Conservation (phyloP, 1,140 invertebrate species). For the Brachionus paranguensis region DNA sequence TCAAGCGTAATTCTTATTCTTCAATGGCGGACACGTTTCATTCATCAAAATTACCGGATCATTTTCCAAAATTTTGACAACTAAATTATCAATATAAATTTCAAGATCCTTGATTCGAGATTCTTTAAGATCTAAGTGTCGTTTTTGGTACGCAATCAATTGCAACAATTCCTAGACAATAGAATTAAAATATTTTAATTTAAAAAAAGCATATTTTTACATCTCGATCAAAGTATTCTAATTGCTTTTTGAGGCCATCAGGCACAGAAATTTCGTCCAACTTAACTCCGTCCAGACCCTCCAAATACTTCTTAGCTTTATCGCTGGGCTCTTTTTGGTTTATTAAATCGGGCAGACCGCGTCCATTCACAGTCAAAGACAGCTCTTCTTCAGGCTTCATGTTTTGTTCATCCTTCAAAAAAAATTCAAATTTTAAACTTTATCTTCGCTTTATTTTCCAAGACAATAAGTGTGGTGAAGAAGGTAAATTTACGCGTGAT, state of each 20-base stretch:
- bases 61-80: conserved; percentile 36
- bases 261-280: conserved; percentile 18
- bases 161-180: conserved; percentile 21
- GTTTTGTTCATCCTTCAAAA: not conserved
- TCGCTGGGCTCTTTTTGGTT: conserved; percentile 27
- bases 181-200: not conserved
- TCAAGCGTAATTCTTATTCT: not conserved
- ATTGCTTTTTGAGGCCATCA: conserved; percentile 18
- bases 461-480: not conserved
- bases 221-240: conserved; percentile 40
- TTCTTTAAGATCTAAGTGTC: conserved; percentile 19
- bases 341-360: conserved; percentile 5
- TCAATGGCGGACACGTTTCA: not conserved
- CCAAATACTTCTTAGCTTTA: conserved; percentile 32
- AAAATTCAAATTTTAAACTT: not conserved
- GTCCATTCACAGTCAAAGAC: not conserved
- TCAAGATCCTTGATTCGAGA: conserved; percentile 40
- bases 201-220: not conserved
- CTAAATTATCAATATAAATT: conserved; percentile 39
- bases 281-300: conserved; percentile 25
- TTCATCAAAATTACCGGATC: conserved; percentile 37
- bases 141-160: conserved; percentile 34
- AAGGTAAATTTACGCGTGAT: not conserved
- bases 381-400: not conserved
- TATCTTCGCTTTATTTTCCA: not conserved